Evolutionary conservation across 1,140 invertebrate species (phyloP), one percentile per base, ranked within the genome.

Genomic region (Contarinia nasturtii): DNA sequence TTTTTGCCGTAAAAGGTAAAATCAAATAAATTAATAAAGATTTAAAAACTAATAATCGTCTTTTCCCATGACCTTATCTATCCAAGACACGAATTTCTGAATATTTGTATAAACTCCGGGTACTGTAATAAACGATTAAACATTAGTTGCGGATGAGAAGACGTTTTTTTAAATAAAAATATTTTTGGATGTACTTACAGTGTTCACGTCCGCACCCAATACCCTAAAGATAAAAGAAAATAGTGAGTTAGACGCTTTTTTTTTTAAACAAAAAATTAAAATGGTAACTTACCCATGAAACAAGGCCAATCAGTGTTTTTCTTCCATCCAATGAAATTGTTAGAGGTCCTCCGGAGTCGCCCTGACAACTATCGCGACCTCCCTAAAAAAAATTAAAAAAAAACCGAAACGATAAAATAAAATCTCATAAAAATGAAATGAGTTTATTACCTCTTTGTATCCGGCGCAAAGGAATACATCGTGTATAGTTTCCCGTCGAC

Each of bases 381-480:
- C 77, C 77, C 69, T 74, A 55, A 33, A 61, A 63, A 48, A 43
- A 51, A 33, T 19, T 14, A 45, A 45, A 34, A 34, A 10, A n/a
- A 10, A 10, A 36, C 8, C 20, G 15, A 15, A 43, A 15, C 17
- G 7, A 8, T 12, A 21, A 45, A 20, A 49, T 17, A 48, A 48
- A 37, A 38, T 5, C 45, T 44, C n/a, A 40, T 41, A 21, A 14
- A 12, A 12, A 19, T n/a, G 41, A 19, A 42, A 15, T 21, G 7
- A 34, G 10, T 27, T 5, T 5, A 7, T 68, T 47, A 80, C 84
- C 64, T 89, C 82, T 62, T 88, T 86, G 50, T 88, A 88, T 21
- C 90, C 90, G 3, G 89, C 89, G 61, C 90, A 95, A 0, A 93
- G 68, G 60, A 95, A 93, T 1, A 92, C 88, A 53, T 93, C 86